Evolutionary conservation across 2,797 vertebrate species (phyloP).

Genomic region (Enteromius trimaculatus): DNA sequence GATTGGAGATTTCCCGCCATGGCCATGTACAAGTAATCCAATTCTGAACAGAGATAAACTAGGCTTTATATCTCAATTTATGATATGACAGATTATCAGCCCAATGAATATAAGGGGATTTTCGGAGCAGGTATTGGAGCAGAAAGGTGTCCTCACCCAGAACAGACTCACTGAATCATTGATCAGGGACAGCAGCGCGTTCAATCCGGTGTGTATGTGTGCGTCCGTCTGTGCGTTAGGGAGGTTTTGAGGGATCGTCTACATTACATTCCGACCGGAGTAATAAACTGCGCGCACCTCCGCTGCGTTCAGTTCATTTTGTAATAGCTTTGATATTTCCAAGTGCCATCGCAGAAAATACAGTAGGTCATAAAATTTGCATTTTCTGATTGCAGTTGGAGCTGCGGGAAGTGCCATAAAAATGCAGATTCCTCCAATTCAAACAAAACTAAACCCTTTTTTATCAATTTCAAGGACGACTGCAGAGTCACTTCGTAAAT

Average conservation of each 20-base stretch:
- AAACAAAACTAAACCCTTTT: slow-evolving; percentile 49
- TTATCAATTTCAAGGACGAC: slow-evolving; percentile 52
- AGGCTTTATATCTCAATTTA: slow-evolving; percentile 65
- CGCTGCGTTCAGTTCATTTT: slow-evolving; percentile 59
- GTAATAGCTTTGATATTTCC: slow-evolving; percentile 64
- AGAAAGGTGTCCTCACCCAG: slow-evolving; percentile 49
- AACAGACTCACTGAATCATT: slow-evolving; percentile 59
- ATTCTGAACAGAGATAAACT: slow-evolving; percentile 60
- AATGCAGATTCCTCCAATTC: slow-evolving; percentile 58
- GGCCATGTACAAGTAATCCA: slow-evolving; percentile 54
- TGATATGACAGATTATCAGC: slow-evolving; percentile 63
- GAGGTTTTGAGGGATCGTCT: slow-evolving; percentile 59
- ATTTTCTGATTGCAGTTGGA: slow-evolving; percentile 60
- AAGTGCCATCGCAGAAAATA: slow-evolving; percentile 62
- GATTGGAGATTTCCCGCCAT: slow-evolving; percentile 49
- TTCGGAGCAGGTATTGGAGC: slow-evolving; percentile 61
- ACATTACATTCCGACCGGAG: slow-evolving; percentile 56
- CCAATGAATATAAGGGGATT: slow-evolving; percentile 65
- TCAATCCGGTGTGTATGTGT: slow-evolving; percentile 32
- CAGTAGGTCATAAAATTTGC: slow-evolving; percentile 64
- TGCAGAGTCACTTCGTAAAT: slow-evolving; percentile 34
- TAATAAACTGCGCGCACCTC: slow-evolving; percentile 61
- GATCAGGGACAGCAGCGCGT: slow-evolving; percentile 50
- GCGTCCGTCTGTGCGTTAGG: slow-evolving; percentile 34
- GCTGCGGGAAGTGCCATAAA: slow-evolving; percentile 63